A percentile compares a stretch with the other conserved stretches of the same genome.
Evolutionary conservation across 2,797 vertebrate genomes (phyloP).

Genomic region (Xiphophorus birchmanni): DNA sequence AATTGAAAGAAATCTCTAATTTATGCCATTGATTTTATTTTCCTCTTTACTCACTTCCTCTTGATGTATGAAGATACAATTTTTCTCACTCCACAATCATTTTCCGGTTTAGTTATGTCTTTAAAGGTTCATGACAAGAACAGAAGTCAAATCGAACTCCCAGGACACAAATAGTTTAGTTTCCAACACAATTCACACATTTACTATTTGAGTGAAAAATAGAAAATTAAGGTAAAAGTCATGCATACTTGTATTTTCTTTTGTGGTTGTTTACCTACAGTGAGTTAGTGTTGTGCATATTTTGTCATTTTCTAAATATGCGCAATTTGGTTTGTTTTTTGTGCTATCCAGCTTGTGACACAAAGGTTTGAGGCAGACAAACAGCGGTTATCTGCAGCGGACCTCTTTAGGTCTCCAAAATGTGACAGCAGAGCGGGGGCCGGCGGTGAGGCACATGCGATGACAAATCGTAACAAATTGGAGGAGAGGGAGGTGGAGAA

Average conservation of each 20-base stretch:
- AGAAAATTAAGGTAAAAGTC: background rate
- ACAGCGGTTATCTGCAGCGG: slow-evolving; percentile 74
- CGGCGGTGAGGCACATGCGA: slow-evolving; percentile 45
- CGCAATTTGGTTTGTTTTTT: slow-evolving; percentile 50
- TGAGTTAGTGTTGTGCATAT: slow-evolving; percentile 12
- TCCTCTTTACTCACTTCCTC: background rate
- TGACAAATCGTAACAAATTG: slow-evolving; percentile 78
- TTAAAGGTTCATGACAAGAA: background rate
- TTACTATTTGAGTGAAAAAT: background rate
- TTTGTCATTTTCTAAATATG: background rate
- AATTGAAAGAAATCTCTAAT: background rate
- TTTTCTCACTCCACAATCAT: background rate
- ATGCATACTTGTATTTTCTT: background rate
- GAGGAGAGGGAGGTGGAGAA: slow-evolving; percentile 38
- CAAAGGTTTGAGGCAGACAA: slow-evolving; percentile 69
- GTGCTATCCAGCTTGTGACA: slow-evolving; percentile 61
- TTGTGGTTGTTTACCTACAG: slow-evolving; percentile 7
- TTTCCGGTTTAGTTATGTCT: background rate
- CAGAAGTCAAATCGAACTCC: background rate
- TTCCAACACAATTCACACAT: background rate
- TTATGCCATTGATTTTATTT: background rate
- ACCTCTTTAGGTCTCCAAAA: slow-evolving; percentile 71
- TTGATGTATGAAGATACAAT: background rate
- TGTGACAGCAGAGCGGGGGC: slow-evolving; percentile 50
- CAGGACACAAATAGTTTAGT: background rate